These are phyloP conservation scores for Galendromus occidentalis DNA, from an alignment of 1,140 invertebrate genomes.

Conservation along the genomic window DNA sequence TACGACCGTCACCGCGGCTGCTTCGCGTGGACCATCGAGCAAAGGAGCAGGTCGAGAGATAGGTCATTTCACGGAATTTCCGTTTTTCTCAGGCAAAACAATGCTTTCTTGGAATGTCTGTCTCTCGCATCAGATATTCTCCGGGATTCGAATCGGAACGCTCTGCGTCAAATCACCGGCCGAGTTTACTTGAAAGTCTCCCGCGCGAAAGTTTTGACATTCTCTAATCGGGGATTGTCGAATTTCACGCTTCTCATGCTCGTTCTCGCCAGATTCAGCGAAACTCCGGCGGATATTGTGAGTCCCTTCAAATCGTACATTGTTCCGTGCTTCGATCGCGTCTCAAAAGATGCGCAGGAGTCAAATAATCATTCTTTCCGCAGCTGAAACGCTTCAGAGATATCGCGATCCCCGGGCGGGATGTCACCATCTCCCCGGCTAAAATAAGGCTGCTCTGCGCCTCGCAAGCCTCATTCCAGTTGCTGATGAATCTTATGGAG, in stretches of 20 bases:
- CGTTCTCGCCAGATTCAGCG: not conserved
- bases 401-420: not conserved
- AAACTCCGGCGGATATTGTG: no score
- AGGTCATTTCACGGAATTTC: no score
- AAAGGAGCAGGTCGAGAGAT: no score
- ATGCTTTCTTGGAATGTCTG: not conserved
- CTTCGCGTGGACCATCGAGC: no score
- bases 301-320: no score
- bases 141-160: not conserved
- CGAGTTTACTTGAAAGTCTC: not conserved
- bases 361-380: not conserved
- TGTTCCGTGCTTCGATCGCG: no score
- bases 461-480: not conserved
- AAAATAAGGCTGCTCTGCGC: not conserved
- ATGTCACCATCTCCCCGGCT: not conserved
- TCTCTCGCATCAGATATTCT: not conserved
- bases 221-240: not conserved
- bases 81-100: not conserved
- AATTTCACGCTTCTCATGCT: constrained; percentile 3
- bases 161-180: not conserved
- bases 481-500: not conserved
- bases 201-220: not conserved
- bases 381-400: constrained; percentile 2
- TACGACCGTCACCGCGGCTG: no score
- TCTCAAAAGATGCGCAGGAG: no score